Conservation (phyloP, 2,888 invertebrate species). For the Sipha maydis region DNA sequence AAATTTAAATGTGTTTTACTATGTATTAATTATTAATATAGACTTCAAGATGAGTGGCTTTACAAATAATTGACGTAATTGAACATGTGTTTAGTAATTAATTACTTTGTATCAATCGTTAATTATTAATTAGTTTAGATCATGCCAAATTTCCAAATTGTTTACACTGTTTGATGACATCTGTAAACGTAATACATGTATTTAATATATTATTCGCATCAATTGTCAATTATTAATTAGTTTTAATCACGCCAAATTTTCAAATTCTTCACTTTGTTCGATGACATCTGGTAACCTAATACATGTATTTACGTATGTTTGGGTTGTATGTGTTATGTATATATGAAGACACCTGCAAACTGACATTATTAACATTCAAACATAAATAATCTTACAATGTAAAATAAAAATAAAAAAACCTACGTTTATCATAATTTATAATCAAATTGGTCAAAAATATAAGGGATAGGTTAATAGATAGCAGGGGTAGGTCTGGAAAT, state of each 20-base stretch:
- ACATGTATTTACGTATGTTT: not conserved
- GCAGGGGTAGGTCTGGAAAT: no score
- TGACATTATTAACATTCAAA: no score
- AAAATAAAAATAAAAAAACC: no score
- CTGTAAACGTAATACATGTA: not conserved
- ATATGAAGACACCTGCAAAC: no score
- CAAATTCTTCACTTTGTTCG: not conserved
- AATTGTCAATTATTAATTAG: slow-evolving; percentile 13
- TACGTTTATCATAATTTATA: no score
- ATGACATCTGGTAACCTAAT: not conserved
- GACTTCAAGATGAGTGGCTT: not conserved
- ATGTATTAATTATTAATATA: not conserved
- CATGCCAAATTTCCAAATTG: slow-evolving; percentile 3
- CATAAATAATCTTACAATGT: no score
- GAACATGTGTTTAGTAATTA: slow-evolving; percentile 29
- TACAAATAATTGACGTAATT: not conserved
- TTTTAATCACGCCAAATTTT: slow-evolving; percentile 12
- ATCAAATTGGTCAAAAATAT: no score
- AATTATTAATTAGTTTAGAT: slow-evolving; percentile 23
- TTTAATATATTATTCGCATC: no score
- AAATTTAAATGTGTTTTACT: not conserved
- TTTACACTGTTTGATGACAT: not conserved
- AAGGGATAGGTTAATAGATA: no score
- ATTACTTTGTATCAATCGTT: not conserved
- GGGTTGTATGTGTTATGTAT: no score